Evolutionary conservation across 2,113 vertebrate genomes (phyloP).

Genomic region (Morphnarchus princeps): DNA sequence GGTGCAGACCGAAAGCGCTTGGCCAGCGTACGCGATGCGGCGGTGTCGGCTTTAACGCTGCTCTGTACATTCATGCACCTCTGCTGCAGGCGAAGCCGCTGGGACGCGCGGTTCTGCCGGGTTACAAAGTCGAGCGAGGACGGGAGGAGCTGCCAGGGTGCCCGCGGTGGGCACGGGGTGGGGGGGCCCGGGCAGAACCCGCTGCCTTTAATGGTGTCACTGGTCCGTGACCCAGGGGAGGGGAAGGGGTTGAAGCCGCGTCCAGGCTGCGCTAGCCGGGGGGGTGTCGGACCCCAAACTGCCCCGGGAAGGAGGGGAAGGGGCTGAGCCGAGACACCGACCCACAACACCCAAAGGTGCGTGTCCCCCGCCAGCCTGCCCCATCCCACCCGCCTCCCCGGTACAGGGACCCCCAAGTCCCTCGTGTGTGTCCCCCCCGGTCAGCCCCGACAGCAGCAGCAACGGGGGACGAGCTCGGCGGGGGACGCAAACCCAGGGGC

Average conservation of each 20-base stretch:
- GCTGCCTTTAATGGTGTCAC: too few relatives aligned
- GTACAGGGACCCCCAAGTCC: fast-evolving
- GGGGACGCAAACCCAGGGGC: not conserved
- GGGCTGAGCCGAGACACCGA: not conserved
- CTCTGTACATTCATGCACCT: not conserved
- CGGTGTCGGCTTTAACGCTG: fast-evolving
- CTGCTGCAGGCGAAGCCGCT: not conserved
- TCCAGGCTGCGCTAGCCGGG: not conserved
- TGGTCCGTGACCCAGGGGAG: too few relatives aligned
- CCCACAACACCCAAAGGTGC: fast-evolving
- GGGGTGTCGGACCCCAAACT: not conserved
- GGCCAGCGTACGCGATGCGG: not conserved
- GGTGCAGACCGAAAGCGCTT: fast-evolving
- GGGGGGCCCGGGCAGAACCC: too few relatives aligned
- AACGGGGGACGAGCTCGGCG: fast-evolving
- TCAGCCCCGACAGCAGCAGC: not conserved
- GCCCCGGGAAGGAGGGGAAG: not conserved
- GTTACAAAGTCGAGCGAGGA: fast-evolving
- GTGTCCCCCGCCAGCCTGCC: not conserved
- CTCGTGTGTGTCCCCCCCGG: fast-evolving
- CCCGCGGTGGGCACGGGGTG: fast-evolving
- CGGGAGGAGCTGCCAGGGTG: not conserved
- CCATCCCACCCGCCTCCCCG: fast-evolving
- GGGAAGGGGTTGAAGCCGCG: not conserved
- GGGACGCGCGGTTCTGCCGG: fast-evolving